These are phyloP conservation scores for Neoascia interrupta DNA, from an alignment of 2,888 invertebrate genomes.

Conservation along the genomic window DNA sequence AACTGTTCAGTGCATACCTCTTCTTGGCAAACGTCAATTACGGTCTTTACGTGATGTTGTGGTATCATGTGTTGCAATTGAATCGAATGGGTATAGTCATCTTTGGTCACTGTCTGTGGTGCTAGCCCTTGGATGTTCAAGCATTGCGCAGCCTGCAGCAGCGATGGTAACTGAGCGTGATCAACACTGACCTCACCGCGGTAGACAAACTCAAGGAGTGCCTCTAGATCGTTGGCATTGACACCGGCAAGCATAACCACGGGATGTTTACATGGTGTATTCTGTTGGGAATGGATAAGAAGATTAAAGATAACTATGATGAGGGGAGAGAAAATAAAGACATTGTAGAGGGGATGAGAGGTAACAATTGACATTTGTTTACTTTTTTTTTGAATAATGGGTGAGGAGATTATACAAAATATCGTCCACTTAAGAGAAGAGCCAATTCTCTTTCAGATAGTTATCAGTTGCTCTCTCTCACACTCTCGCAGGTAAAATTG, in stretches of 20 bases:
- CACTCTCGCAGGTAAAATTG: background rate
- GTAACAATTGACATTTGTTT: constrained; percentile 27
- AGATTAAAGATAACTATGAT: constrained; percentile 15
- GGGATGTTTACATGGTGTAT: constrained; percentile 84
- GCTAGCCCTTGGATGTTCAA: constrained; percentile 83
- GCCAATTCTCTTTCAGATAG: constrained; percentile 31
- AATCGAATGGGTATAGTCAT: constrained; percentile 79
- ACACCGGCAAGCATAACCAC: constrained; percentile 84
- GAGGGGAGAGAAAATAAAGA: background rate
- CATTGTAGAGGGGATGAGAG: constrained; percentile 23
- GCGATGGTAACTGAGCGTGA: constrained; percentile 82
- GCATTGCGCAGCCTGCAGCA: constrained; percentile 83
- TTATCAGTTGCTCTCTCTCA: constrained; percentile 11
- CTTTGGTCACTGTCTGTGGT: constrained; percentile 80
- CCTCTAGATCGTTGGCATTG: constrained; percentile 83
- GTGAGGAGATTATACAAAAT: constrained; percentile 42
- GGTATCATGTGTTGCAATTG: constrained; percentile 80
- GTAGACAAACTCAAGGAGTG: constrained; percentile 83
- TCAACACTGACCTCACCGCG: constrained; percentile 84
- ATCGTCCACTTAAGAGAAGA: constrained; percentile 53
- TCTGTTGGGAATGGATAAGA: constrained; percentile 77
- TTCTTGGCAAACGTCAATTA: constrained; percentile 71
- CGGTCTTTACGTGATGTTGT: constrained; percentile 78
- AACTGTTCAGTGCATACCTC: constrained; percentile 24
- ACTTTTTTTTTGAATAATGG: constrained; percentile 3